phyloP scores from a whole-genome alignment of 2,888 invertebrate species.

The Drosophila maculinotata region DNA sequence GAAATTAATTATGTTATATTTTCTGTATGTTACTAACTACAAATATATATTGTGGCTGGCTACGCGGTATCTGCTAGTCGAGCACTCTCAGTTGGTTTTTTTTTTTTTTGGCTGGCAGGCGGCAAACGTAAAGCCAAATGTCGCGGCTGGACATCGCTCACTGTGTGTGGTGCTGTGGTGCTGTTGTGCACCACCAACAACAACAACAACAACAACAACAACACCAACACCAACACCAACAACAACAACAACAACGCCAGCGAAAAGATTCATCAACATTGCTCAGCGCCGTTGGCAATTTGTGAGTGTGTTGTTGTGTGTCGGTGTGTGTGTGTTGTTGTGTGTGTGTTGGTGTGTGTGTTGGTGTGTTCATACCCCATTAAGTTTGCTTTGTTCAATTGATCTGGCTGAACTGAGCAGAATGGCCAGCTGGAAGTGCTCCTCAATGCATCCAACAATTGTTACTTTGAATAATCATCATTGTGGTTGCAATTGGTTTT shows the following conservation, averaged over 20 bases:
- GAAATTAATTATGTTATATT: too few relatives aligned
- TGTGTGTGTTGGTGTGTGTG: not conserved
- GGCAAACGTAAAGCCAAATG: constrained; percentile 55
- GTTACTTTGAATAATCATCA: constrained; percentile 19
- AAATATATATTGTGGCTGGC: not conserved
- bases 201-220: too few relatives aligned
- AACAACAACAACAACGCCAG: constrained; percentile 4
- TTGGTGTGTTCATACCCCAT: constrained; percentile 16
- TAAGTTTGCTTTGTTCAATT: constrained; percentile 18
- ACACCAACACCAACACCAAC: too few relatives aligned
- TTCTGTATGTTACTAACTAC: too few relatives aligned
- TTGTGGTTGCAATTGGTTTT: constrained; percentile 34
- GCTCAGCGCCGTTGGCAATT: constrained; percentile 5
- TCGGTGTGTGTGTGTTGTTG: too few relatives aligned
- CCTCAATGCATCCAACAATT: constrained; percentile 27
- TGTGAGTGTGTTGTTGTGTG: constrained; percentile 12
- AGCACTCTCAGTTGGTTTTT: not conserved
- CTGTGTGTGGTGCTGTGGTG: constrained; percentile 11
- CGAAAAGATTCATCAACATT: constrained; percentile 15
- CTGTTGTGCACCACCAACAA: not conserved
- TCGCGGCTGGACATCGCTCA: constrained; percentile 52
- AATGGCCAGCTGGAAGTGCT: constrained; percentile 28
- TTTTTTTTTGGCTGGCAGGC: constrained; percentile 37
- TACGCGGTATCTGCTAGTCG: not conserved
- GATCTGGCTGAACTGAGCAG: constrained; percentile 12